These are phyloP conservation scores for Tetramorium parvispinum DNA, from an alignment of 1,140 invertebrate genomes.

Conservation along the genomic window DNA sequence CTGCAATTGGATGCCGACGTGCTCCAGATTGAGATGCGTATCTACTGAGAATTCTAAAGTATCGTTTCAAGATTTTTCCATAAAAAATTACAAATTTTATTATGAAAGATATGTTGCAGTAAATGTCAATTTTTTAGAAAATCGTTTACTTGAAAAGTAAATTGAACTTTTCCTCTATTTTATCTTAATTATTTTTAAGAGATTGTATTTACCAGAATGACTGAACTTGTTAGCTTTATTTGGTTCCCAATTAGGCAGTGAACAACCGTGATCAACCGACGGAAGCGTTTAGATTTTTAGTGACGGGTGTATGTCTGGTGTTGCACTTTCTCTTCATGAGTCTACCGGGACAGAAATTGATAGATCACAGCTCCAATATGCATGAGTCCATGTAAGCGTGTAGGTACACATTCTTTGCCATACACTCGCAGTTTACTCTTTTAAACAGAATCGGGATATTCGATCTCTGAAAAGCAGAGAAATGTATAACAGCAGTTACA, in stretches of 20 bases:
- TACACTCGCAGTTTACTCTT: background rate
- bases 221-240: background rate
- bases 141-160: background rate
- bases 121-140: background rate
- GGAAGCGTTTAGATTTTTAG: background rate
- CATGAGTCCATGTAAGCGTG: background rate
- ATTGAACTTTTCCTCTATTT: background rate
- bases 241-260: background rate
- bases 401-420: background rate
- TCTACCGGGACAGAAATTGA: conserved; percentile 1
- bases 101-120: background rate
- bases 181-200: background rate
- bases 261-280: background rate
- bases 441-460: background rate
- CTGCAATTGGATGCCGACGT: background rate
- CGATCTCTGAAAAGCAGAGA: no score
- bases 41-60: background rate
- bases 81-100: background rate
- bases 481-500: no score
- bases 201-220: background rate
- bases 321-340: conserved; percentile 6
- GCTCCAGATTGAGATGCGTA: no score
- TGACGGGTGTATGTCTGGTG: background rate
- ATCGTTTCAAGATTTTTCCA: background rate
- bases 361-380: background rate